Percentiles rank a stretch among this genome's conserved stretches.
Conservation (phyloP, 2,797 vertebrate species). For the Sparus aurata region DNA sequence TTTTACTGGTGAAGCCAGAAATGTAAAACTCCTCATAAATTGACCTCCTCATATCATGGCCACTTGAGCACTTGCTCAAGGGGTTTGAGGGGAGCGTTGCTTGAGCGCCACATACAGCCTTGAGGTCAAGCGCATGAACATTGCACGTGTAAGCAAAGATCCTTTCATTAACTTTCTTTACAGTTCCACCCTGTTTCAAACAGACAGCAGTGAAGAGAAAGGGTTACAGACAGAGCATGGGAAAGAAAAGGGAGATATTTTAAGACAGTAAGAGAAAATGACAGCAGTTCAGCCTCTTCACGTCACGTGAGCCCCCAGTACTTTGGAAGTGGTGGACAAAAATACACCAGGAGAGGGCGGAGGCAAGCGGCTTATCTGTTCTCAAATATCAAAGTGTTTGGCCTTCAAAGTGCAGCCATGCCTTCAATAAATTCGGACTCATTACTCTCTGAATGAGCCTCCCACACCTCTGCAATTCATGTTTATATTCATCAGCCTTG, state of each 20-base stretch:
- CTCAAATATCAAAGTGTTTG: constrained; percentile 75
- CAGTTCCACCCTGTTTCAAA: constrained; percentile 29
- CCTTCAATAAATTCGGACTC: constrained; percentile 71
- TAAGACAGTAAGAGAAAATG: constrained; percentile 79
- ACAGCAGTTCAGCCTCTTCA: constrained; percentile 77
- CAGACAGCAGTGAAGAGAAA: constrained; percentile 6
- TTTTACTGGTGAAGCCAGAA: constrained; percentile 58
- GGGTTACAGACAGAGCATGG: constrained; percentile 16
- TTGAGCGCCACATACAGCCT: constrained; percentile 33
- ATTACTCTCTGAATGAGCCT: constrained; percentile 68
- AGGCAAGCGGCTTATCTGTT: constrained; percentile 52
- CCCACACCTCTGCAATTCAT: constrained; percentile 77
- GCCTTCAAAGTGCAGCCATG: constrained; percentile 74
- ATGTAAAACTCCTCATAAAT: constrained; percentile 70
- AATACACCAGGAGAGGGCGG: constrained; percentile 54
- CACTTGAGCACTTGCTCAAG: constrained; percentile 75
- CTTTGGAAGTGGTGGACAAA: constrained; percentile 60
- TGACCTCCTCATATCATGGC: constrained; percentile 68
- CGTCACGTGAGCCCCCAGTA: constrained; percentile 77
- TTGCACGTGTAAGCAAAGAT: constrained; percentile 11
- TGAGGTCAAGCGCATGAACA: constrained; percentile 26
- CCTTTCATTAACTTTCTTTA: constrained; percentile 10
- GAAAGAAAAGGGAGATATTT: constrained; percentile 45
- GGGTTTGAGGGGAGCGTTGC: constrained; percentile 48
- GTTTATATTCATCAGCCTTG: constrained; percentile 77